A percentile compares a stretch with the other conserved stretches of the same genome.
These are phyloP conservation scores for Phacellophora camtschatica DNA, from an alignment of 30 jellyfish, hydroid and myxozoan genomes.

Conservation along the genomic window DNA sequence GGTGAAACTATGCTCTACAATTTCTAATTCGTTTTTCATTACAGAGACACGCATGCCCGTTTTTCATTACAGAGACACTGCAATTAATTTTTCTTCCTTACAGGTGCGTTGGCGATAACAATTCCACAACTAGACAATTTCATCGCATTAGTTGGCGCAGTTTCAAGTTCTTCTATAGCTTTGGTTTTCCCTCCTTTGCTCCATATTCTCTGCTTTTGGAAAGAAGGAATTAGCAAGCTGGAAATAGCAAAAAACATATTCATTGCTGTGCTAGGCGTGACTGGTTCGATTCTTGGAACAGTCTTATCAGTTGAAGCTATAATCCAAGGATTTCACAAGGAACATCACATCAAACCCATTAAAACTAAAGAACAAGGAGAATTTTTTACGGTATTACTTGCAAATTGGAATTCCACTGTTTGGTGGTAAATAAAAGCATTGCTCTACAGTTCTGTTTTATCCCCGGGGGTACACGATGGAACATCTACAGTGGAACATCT, in stretches of 20 bases:
- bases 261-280: conserved; percentile 79
- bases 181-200: conserved; percentile 94
- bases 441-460: no score
- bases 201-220: conserved; percentile 92
- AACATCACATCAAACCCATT: conserved; percentile 60
- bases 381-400: conserved; percentile 54
- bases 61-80: no score
- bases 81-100: no score
- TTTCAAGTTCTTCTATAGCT: conserved; percentile 97
- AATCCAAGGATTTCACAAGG: conserved; percentile 84
- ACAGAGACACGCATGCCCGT: no score
- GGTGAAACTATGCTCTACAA: no score
- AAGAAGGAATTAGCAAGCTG: conserved; percentile 78
- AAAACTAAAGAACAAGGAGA: conserved; percentile 80
- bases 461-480: no score
- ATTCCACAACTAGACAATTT: conserved; percentile 98
- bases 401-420: conserved; percentile 39
- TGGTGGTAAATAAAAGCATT: conserved; percentile 28
- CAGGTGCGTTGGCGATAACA: conserved; percentile 97
- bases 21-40: no score
- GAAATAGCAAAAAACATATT: conserved; percentile 76
- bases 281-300: conserved; percentile 98
- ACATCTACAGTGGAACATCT: no score
- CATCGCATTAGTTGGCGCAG: conserved; percentile 96
- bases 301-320: conserved; percentile 80